A percentile compares a stretch with the other conserved stretches of the same genome.
Conservation (phyloP, 2,113 vertebrate genomes). For the Rostratula benghalensis region DNA sequence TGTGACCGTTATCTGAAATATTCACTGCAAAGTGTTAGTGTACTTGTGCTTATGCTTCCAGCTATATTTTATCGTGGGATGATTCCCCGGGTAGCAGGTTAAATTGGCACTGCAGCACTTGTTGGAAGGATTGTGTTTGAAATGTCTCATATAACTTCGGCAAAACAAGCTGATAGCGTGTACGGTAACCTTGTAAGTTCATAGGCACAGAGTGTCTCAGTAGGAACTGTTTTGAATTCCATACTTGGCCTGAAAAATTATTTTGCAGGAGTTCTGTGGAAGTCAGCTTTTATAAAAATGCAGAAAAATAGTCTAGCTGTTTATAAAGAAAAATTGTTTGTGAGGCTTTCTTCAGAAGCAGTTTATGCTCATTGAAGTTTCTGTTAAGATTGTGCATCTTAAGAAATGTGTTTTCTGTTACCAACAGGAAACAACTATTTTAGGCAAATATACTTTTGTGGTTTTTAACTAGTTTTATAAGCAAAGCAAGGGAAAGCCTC, state of each 20-base stretch:
- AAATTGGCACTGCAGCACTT: neutral
- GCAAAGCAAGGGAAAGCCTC: neutral
- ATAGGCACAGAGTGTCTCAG: slow-evolving; percentile 49
- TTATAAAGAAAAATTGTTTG: neutral
- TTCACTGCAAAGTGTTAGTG: neutral
- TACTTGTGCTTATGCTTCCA: neutral
- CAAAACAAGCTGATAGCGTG: slow-evolving; percentile 68
- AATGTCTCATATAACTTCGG: slow-evolving; percentile 74
- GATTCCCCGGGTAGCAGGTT: slow-evolving; percentile 34
- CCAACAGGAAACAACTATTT: neutral
- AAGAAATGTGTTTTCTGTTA: neutral
- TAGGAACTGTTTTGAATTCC: slow-evolving; percentile 68
- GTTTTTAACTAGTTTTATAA: neutral
- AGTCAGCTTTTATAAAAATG: slow-evolving; percentile 11
- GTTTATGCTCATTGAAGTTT: neutral
- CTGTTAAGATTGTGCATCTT: neutral
- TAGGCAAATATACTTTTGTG: neutral
- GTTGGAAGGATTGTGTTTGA: slow-evolving; percentile 62
- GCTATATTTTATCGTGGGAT: neutral
- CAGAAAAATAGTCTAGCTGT: neutral
- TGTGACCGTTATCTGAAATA: neutral
- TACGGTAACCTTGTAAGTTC: slow-evolving; percentile 56
- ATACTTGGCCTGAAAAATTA: slow-evolving; percentile 48
- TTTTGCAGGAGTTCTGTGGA: slow-evolving; percentile 45
- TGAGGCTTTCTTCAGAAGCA: neutral